A percentile compares a stretch with the other conserved stretches of the same genome.
phyloP scores from a whole-genome alignment of 2,797 vertebrate species.

The Rhinophrynus dorsalis region DNA sequence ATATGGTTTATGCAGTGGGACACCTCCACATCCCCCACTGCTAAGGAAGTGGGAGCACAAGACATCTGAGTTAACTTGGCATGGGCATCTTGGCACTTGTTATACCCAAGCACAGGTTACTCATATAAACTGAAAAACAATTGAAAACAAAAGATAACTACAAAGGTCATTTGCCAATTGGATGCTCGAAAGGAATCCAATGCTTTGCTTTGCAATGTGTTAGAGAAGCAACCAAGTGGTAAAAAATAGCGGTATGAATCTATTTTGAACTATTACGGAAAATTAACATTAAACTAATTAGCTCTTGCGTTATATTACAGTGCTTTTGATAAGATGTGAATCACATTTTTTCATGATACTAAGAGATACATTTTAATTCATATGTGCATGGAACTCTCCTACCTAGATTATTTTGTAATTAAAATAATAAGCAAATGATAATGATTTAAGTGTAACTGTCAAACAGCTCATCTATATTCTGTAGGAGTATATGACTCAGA shows the following conservation, averaged over 20 bases:
- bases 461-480: neutral
- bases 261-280: neutral
- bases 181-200: too few relatives aligned
- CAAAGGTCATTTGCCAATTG: too few relatives aligned
- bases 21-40: too few relatives aligned
- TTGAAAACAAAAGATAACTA: too few relatives aligned
- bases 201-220: too few relatives aligned
- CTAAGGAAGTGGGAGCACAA: too few relatives aligned
- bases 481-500: neutral
- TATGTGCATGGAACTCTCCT: neutral
- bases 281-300: neutral
- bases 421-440: neutral
- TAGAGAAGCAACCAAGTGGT: too few relatives aligned
- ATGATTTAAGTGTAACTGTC: neutral
- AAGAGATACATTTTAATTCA: neutral
- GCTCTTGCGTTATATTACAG: neutral
- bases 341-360: neutral
- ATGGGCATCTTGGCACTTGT: too few relatives aligned
- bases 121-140: too few relatives aligned
- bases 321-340: neutral
- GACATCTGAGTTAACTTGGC: too few relatives aligned
- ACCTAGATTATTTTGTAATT: slow-evolving; percentile 14
- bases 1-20: too few relatives aligned
- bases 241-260: neutral
- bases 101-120: too few relatives aligned